A percentile compares a stretch with the other conserved stretches of the same genome.
Evolutionary conservation across 37 sponge, comb jelly and placozoan genomes (phyloP).

Genomic region (Chondrosia reniformis): DNA sequence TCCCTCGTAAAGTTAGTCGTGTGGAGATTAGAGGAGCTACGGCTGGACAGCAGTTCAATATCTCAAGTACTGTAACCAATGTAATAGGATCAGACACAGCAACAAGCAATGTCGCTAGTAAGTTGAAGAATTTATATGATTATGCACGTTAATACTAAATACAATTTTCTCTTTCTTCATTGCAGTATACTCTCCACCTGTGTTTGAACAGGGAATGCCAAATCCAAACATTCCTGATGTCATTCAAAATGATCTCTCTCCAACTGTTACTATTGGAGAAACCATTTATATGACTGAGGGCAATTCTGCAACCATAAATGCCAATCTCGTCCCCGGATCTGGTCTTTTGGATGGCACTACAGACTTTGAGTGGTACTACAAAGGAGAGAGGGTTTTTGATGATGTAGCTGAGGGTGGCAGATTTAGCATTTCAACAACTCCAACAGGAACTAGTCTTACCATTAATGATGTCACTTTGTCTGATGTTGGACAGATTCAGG

Average conservation of each 20-base stretch:
- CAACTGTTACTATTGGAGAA: not conserved
- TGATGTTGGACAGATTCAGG: not conserved
- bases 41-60: not conserved
- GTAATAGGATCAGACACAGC: not conserved
- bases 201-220: not conserved
- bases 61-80: not conserved
- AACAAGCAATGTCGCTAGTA: not conserved
- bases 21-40: not conserved
- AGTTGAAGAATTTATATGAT: too few relatives aligned
- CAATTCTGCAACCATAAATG: not conserved
- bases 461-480: not conserved
- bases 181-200: not conserved
- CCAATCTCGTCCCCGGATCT: too few relatives aligned
- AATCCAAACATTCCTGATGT: too few relatives aligned
- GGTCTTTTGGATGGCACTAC: not conserved
- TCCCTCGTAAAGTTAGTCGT: not conserved
- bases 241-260: not conserved
- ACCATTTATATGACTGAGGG: not conserved
- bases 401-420: not conserved
- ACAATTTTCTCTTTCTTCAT: not conserved
- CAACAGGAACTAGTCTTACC: not conserved
- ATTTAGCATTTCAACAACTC: not conserved
- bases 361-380: conserved; percentile 17
- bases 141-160: too few relatives aligned
- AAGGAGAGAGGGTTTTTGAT: not conserved